Conservation (phyloP, 2,797 vertebrate genomes). For the Bovichtus diacanthus region DNA sequence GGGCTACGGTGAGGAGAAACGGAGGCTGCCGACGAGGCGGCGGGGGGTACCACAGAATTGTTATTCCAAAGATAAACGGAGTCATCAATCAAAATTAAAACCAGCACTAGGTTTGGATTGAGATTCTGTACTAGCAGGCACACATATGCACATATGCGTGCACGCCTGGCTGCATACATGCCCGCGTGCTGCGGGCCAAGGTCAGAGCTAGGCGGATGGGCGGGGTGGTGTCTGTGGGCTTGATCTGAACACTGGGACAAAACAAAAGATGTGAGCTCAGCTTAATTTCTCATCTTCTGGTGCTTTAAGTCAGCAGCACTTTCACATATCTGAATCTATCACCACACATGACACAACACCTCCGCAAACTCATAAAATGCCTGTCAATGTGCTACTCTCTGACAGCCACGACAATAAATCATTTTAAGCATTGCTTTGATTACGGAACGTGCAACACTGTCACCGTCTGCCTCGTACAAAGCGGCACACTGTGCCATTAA, state of each 20-base stretch:
- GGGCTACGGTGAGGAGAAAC: conserved; percentile 41
- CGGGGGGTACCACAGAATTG: conserved; percentile 56
- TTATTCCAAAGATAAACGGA: conserved; percentile 83
- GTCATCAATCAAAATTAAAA: conserved; percentile 89
- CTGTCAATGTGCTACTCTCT: conserved; percentile 51
- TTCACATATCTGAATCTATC: conserved; percentile 47
- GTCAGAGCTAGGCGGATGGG: conserved; percentile 50
- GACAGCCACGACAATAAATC: conserved; percentile 71
- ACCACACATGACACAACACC: conserved; percentile 20
- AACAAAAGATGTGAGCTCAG: conserved; percentile 47
- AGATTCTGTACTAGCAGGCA: conserved; percentile 51
- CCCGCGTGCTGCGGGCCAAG: conserved; percentile 54
- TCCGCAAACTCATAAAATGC: conserved; percentile 56
- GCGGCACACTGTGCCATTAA: conserved; percentile 67
- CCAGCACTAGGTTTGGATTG: conserved; percentile 64
- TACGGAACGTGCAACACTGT: conserved; percentile 67
- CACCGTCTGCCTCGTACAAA: conserved; percentile 45
- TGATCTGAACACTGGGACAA: conserved; percentile 38
- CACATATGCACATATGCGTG: conserved; percentile 16
- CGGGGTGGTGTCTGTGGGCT: conserved; percentile 11
- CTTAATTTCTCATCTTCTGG: conserved; percentile 58
- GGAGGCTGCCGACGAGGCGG: conserved; percentile 31
- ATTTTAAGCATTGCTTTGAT: conserved; percentile 63
- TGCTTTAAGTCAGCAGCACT: conserved; percentile 45
- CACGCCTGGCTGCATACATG: conserved; percentile 4